These are phyloP conservation scores for Temnothorax rugatulus DNA, from an alignment of 2,888 invertebrate genomes.

Conservation along the genomic window DNA sequence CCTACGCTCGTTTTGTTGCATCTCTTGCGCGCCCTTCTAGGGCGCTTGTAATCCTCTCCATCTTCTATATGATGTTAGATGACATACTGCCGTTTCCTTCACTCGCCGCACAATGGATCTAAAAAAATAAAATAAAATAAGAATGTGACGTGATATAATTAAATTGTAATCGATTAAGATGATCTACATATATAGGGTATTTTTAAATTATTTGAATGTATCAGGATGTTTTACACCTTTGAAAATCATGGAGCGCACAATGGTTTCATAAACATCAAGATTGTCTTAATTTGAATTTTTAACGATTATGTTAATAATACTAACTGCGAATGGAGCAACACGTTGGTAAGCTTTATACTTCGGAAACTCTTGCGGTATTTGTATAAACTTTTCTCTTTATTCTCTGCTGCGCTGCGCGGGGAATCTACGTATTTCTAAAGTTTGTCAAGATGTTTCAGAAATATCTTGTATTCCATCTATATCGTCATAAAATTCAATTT, in stretches of 20 bases:
- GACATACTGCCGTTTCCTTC: background rate
- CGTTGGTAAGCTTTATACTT: slow-evolving; percentile 15
- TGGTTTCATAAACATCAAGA: background rate
- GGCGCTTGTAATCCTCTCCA: background rate
- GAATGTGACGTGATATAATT: background rate
- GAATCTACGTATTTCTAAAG: background rate
- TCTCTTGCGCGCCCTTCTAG: background rate
- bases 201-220: background rate
- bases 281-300: background rate
- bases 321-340: slow-evolving; percentile 30
- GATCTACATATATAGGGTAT: background rate
- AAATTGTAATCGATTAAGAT: background rate
- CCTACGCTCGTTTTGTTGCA: background rate
- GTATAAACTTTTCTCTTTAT: slow-evolving; percentile 22
- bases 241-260: background rate
- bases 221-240: background rate
- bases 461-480: background rate
- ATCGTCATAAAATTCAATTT: slow-evolving; percentile 15
- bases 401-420: background rate
- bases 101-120: background rate
- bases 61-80: background rate
- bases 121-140: background rate
- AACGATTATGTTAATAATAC: background rate
- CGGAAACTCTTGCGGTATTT: slow-evolving; percentile 23
- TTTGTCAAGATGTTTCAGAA: background rate